phyloP scores from a whole-genome alignment of 2,113 vertebrate genomes.

The Pogona vitticeps region DNA sequence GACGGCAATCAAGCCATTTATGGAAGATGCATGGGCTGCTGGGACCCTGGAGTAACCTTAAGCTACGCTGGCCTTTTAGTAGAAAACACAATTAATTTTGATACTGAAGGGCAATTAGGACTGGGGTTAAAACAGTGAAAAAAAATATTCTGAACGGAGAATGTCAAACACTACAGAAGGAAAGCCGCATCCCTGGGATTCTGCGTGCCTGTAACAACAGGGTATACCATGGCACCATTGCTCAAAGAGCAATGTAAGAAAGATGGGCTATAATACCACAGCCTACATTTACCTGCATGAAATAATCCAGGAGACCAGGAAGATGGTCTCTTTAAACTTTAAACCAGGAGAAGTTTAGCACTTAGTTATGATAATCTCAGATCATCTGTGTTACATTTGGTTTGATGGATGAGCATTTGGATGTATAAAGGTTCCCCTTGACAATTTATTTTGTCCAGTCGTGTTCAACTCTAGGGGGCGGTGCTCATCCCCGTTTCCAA shows the following conservation, averaged over 20 bases:
- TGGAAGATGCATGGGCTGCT: constrained; percentile 82
- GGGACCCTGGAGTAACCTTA: constrained; percentile 82
- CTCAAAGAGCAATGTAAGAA: no score
- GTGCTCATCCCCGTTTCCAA: no score
- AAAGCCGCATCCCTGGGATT: constrained; percentile 58
- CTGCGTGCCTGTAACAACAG: background rate
- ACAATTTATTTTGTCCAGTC: no score
- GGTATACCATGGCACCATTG: background rate
- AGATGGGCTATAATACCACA: no score
- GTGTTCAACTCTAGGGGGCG: no score
- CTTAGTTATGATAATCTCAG: background rate
- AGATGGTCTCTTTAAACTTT: background rate
- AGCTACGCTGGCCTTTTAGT: constrained; percentile 82
- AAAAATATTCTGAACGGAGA: constrained; percentile 74
- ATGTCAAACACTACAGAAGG: constrained; percentile 70
- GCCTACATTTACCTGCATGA: background rate
- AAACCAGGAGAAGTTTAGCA: background rate
- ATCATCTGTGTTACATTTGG: background rate
- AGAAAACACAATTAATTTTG: constrained; percentile 86
- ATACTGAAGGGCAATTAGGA: constrained; percentile 86
- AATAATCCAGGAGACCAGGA: background rate
- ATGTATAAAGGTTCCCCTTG: no score
- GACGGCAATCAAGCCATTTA: constrained; percentile 83
- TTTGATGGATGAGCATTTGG: background rate
- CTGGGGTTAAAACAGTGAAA: constrained; percentile 79